Evolutionary conservation across 2,113 vertebrate species (phyloP), one percentile per base, ranked within the genome.

Genomic region (Caracal caracal): DNA sequence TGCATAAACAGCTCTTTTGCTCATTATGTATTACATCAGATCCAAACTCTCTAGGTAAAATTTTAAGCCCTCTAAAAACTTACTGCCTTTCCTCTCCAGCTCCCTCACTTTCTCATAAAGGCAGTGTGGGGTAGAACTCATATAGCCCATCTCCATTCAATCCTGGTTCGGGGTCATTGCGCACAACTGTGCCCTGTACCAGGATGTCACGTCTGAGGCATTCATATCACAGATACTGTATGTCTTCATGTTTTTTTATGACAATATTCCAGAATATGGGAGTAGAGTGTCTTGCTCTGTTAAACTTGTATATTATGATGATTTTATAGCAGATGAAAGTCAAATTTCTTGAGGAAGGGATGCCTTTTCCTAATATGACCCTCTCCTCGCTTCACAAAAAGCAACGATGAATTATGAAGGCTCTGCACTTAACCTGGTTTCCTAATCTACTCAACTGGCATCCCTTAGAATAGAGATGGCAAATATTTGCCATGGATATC

Each of bases 1-100:
- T 51, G 63, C 56, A 76, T 37, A 49, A 96, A 75, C 30, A 95
- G 80, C 47, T 16, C 37, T 87, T 96, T 70, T 87, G 71, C 56
- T 78, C 30, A 66, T 76, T 83, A 68, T 12, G 33, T 78, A 47
- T 76, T 33, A 82, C 6, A 79, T 93, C 35, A 51, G 33, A 90
- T 82, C 4, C 49, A 94, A 85, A 13, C 24, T 30, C 26, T 61
- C 94, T 68, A 78, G 73, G 26, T n/a, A 66, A 66, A 78, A 78
- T n/a, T 40, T 35, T 22, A 92, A 85, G 79, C 61, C 65, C 53
- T 90, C 26, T 88, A n/a, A 71, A 94, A 75, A 75, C 13, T 5
- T 37, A 35, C 5, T 82, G 47, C 15, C 35, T 86, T 73, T 86
- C 43, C 10, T 56, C 63, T 79, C 84, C 12, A 96, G 33, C 5